Evolutionary conservation across 1,140 invertebrate genomes (phyloP), one percentile per base, ranked within the genome.

Genomic region (Scaptomyza hsui): DNA sequence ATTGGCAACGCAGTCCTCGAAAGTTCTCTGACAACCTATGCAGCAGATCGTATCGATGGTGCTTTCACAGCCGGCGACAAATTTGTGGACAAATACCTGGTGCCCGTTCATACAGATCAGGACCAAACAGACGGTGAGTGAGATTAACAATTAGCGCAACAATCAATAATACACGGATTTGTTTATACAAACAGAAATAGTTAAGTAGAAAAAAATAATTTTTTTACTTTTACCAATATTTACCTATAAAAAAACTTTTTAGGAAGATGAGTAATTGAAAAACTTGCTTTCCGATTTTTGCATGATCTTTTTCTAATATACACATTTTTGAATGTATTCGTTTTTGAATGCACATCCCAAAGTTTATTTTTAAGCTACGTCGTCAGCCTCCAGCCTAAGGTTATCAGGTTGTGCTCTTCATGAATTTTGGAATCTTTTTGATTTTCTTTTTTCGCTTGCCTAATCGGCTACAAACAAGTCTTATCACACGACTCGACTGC

Each of bases 51-150:
- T 16, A 90, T 96, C 5, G 95, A 96, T 78, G 94, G 93, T 18
- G 95, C 95, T 2, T 92, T 97, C 5, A 93, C 94, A 72, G 94
- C 94, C 16, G 96, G 95, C 39, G 95, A 96, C 79, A 94, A 95
- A 79, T 96, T 96, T 73, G 94, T 97, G 19, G 96, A 97, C 91
- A 96, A 93, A 91, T 96, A 96, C 85, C 92, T 97, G 55, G 65
- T 90, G 48, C 95, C 96, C 15, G 93, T 93, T 12, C 93, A 94
- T 7, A 77, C 68, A 80, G 92, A 93, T 4, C 91, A 94, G 53
- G 94, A 95, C 78, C 93, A 93, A 55, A 83, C 90, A 67, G 92
- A 93, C 75, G 93, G 93, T 94, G 71, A 92, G 92, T 79, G 7
- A n/a, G 7, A 56, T 1, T 32, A n/a, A 7, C 16, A 44, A 35